A percentile compares a stretch with the other conserved stretches of the same genome.
Evolutionary conservation across 1,140 invertebrate species (phyloP).

Genomic region (Drosophila arawakana): DNA sequence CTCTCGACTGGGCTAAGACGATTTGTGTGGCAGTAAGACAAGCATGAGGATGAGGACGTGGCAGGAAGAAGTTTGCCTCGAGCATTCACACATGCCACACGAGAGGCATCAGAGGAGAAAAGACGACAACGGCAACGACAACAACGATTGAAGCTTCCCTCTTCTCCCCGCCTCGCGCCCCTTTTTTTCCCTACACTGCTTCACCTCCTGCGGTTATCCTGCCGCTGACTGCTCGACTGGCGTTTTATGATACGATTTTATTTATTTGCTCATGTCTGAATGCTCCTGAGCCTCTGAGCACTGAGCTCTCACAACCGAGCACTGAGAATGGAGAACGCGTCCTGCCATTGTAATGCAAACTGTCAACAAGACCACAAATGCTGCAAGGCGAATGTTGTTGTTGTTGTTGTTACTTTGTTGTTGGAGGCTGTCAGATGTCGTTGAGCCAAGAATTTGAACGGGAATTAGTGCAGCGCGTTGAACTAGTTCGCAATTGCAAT

Average conservation of each 20-base stretch:
- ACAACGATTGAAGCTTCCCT: constrained; percentile 42
- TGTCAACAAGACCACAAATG: constrained; percentile 75
- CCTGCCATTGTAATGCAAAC: constrained; percentile 76
- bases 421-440: constrained; percentile 45
- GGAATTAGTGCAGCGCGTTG: constrained; percentile 65
- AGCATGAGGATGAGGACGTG: neutral
- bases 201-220: constrained; percentile 12
- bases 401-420: constrained; percentile 44
- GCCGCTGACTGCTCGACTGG: constrained; percentile 39
- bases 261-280: constrained; percentile 68
- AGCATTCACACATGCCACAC: constrained; percentile 76
- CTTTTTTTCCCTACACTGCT: neutral
- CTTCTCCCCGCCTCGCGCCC: constrained; percentile 21
- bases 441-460: constrained; percentile 45
- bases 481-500: constrained; percentile 54
- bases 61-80: constrained; percentile 59
- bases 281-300: constrained; percentile 30
- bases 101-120: constrained; percentile 62
- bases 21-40: constrained; percentile 46
- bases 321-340: constrained; percentile 50
- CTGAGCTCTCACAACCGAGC: constrained; percentile 7
- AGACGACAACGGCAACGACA: constrained; percentile 27
- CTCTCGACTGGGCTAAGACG: constrained; percentile 66
- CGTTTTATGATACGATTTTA: constrained; percentile 78
- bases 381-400: constrained; percentile 52